Evolutionary conservation across 2,888 invertebrate species (phyloP).

Genomic region (Xestia c-nigrum): DNA sequence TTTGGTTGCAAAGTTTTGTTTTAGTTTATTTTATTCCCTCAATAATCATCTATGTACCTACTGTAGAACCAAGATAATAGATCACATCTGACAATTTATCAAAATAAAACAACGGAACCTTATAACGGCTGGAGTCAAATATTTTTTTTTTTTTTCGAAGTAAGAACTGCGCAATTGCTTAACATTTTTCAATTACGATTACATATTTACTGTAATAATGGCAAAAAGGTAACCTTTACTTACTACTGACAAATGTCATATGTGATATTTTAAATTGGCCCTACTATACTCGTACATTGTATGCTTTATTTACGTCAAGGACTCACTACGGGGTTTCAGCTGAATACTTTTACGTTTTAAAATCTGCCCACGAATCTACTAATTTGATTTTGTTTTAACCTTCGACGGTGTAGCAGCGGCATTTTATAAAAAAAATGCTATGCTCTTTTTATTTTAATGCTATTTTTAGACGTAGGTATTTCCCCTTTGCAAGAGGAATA

Average conservation of each 20-base stretch:
- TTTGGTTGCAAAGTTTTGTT: background rate
- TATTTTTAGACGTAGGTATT: background rate
- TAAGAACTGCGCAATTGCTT: no score
- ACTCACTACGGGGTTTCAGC: background rate
- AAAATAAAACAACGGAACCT: no score
- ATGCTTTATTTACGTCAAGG: conserved; percentile 11
- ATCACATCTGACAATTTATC: no score
- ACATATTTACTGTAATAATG: no score
- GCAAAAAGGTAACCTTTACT: no score
- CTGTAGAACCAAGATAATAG: no score
- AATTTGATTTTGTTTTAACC: conserved; percentile 1
- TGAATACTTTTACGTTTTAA: background rate
- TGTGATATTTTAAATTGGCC: no score
- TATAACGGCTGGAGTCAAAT: no score
- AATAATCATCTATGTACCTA: background rate
- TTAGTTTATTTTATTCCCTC: background rate
- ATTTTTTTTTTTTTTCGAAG: no score
- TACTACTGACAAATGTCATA: no score
- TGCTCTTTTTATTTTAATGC: background rate
- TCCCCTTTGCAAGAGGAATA: background rate
- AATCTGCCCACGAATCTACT: background rate
- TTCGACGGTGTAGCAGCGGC: background rate
- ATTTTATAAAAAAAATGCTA: background rate
- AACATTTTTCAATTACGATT: no score
- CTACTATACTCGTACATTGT: no score